Base-by-base conservation (phyloP, 1,140 invertebrate genomes). In the Orchesella cincta region DNA sequence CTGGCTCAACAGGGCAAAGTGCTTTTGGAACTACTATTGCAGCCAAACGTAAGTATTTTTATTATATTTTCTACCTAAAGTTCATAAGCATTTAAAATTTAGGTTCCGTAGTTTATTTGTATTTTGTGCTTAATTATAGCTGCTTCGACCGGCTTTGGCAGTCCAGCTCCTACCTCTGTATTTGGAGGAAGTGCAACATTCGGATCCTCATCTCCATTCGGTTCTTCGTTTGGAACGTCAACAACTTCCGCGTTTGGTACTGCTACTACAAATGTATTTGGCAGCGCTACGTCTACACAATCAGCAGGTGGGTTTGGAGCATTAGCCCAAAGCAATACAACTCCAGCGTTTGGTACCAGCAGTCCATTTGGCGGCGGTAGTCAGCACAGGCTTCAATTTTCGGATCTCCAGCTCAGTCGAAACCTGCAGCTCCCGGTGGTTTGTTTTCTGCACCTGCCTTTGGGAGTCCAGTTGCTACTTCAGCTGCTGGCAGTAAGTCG, bases 141-240 rank as follows among this genome's bases (percentile, higher is more conserved):
- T 23, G 54, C 54, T 3, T 18, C 54, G 12, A 23, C 12, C 5
- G 54, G 3, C 3, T 57, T 57, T 57, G 54, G 54, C 26, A 57
- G 14, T 26, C 54, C 14, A 3, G 54, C 54, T 18, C 12, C 54
- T 18, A n/a, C 54, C 5, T 23, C 54, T 18, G 64, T 76, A 2
- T 76, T 76, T 52, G 75, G 75, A n/a, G 75, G 75, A 1, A 29
- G 31, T 34, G 36, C 64, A 18, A 51, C 26, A 8, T 36, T 62
- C 20, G 62, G 33, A 2, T 5, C 29, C 5, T 20, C 20, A 26
- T 3, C 8, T 26, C 35, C 36, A 39, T 71, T 71, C 64, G 5
- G 57, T 64, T 26, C 54, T 28, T 54, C 29, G 16, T 31, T 64
- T 70, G 64, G 75, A 20, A 33, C 35, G 8, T 31, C 62, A 31